Percentiles rank a stretch among this genome's conserved stretches.
phyloP scores from a whole-genome alignment of 2,888 invertebrate species.

The Brachyptera risi region DNA sequence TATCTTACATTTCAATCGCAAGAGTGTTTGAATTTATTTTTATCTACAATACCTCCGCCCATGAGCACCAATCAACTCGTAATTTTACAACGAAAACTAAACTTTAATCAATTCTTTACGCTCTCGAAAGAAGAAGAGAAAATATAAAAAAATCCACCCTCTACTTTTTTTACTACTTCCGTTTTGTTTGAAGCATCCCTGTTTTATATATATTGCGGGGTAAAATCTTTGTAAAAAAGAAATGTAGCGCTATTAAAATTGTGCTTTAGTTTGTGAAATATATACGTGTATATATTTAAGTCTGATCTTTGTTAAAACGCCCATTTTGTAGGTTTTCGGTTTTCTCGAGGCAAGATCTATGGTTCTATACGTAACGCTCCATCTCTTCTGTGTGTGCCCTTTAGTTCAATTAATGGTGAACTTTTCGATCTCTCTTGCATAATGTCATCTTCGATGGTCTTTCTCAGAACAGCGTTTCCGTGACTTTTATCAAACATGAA shows the following conservation, averaged over 20 bases:
- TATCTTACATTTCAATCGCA: constrained; percentile 16
- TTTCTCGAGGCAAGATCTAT: too few relatives aligned
- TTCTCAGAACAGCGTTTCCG: too few relatives aligned
- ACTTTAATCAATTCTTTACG: constrained; percentile 30
- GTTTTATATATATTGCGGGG: constrained; percentile 17
- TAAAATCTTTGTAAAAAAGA: constrained; percentile 1
- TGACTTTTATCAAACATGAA: too few relatives aligned
- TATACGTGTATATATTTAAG: too few relatives aligned
- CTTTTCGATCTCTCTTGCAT: too few relatives aligned
- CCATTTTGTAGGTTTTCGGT: too few relatives aligned
- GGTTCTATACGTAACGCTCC: too few relatives aligned
- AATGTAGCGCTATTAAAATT: background rate
- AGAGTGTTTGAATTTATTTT: constrained; percentile 31
- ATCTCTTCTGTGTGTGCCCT: too few relatives aligned
- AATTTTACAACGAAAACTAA: constrained; percentile 25
- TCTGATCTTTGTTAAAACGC: too few relatives aligned
- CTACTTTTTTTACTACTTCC: constrained; percentile 28
- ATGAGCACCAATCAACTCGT: constrained; percentile 32
- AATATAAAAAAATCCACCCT: constrained; percentile 10
- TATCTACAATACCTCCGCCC: constrained; percentile 32
- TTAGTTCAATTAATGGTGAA: too few relatives aligned
- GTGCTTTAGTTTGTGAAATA: background rate
- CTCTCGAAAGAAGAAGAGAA: constrained; percentile 1
- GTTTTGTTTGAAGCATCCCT: constrained; percentile 11
- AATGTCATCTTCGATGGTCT: too few relatives aligned